Conservation (phyloP, 1,140 invertebrate genomes). For the Brachionus angularis region DNA sequence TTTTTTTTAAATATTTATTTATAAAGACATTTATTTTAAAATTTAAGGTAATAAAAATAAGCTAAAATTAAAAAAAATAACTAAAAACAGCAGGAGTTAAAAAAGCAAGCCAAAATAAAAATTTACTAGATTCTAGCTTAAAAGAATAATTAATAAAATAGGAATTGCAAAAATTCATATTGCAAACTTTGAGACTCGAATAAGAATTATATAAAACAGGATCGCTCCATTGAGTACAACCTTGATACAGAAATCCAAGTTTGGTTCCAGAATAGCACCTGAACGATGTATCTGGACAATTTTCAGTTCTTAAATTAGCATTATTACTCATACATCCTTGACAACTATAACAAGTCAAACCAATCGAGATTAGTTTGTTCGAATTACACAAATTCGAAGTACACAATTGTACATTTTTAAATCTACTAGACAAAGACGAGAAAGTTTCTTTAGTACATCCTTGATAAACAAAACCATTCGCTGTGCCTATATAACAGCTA, state of each 20-base stretch:
- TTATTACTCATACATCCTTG: conserved; percentile 14
- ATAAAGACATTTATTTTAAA: no score
- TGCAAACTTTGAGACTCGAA: no score
- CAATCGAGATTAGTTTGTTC: conserved; percentile 9
- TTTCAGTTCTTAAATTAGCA: background rate
- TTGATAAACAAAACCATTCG: conserved; percentile 7
- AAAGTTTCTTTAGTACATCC: conserved; percentile 6
- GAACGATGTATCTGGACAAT: background rate
- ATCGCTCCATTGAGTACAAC: conserved; percentile 18
- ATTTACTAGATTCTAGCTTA: no score
- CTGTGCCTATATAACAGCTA: conserved; percentile 14
- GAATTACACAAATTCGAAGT: conserved; percentile 14
- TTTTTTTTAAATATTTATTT: no score
- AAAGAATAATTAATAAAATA: no score
- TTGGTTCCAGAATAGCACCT: conserved; percentile 19
- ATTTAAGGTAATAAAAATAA: no score
- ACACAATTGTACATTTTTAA: conserved; percentile 4
- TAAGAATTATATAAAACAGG: no score
- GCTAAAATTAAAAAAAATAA: no score
- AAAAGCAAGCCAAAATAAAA: no score
- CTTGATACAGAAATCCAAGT: conserved; percentile 27
- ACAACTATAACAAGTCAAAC: background rate
- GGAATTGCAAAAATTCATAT: no score
- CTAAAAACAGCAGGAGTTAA: no score
- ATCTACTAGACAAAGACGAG: background rate